These are phyloP conservation scores for Paraescarpia echinospica DNA, from an alignment of 1,140 invertebrate species.

Conservation along the genomic window DNA sequence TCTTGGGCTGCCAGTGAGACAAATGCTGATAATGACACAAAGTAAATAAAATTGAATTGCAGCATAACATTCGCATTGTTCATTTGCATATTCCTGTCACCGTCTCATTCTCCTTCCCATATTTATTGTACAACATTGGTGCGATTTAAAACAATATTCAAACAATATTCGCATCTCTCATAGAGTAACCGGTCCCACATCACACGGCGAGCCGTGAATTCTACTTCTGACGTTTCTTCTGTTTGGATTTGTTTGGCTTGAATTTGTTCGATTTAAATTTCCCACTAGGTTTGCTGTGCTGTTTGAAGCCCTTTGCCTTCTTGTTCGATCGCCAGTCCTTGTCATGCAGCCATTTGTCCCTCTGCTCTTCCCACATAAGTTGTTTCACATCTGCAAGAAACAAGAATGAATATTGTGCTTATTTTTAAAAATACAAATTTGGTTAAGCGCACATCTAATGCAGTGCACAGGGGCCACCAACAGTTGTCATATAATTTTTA, in stretches of 20 bases:
- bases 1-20: too few species aligned
- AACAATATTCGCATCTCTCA: too few species aligned
- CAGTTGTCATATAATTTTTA: too few species aligned
- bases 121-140: background rate
- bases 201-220: background rate
- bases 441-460: conserved; percentile 30
- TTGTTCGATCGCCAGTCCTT: conserved; percentile 35
- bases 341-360: conserved; percentile 40
- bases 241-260: background rate
- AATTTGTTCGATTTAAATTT: background rate
- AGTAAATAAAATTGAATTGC: background rate
- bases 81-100: background rate
- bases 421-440: conserved; percentile 33
- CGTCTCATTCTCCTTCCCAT: background rate
- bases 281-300: background rate
- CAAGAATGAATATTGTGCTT: conserved; percentile 46
- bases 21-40: background rate
- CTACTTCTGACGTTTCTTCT: background rate
- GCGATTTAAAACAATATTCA: background rate
- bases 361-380: conserved; percentile 44
- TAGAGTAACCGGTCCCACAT: too few species aligned
- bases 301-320: background rate
- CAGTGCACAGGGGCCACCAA: background rate
- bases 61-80: background rate
- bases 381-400: conserved; percentile 43